phyloP scores from a whole-genome alignment of 2,888 invertebrate genomes.

The Synergus laeviventris region DNA sequence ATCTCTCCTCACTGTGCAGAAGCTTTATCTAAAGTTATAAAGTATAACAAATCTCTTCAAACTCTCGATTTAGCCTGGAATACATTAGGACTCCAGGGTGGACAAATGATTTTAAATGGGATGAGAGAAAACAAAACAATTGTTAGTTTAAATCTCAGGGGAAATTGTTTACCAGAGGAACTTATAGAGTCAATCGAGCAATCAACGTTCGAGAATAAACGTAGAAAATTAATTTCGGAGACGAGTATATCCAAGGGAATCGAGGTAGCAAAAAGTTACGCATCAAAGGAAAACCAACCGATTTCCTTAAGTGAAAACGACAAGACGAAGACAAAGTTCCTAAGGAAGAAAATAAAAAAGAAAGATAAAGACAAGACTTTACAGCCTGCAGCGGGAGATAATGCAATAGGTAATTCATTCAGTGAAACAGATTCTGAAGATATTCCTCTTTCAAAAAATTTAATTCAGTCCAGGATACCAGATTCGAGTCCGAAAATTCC shows the following conservation, averaged over 20 bases:
- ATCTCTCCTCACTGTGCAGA: conserved; percentile 68
- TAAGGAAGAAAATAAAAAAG: conserved; percentile 46
- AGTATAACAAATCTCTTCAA: conserved; percentile 67
- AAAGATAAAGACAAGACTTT: conserved; percentile 41
- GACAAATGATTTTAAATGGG: conserved; percentile 67
- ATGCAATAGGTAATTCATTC: conserved; percentile 34
- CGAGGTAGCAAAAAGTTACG: conserved; percentile 46
- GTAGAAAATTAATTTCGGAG: conserved; percentile 49
- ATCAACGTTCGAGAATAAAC: conserved; percentile 58
- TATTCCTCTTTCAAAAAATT: conserved; percentile 21
- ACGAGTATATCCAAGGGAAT: conserved; percentile 48
- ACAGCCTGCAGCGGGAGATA: conserved; percentile 45
- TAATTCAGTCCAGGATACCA: neutral
- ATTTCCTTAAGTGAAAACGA: conserved; percentile 49
- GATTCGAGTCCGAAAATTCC: neutral
- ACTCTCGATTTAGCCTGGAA: conserved; percentile 73
- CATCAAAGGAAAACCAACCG: conserved; percentile 41
- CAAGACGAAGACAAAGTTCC: conserved; percentile 35
- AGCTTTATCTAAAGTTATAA: conserved; percentile 65
- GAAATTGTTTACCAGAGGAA: conserved; percentile 73
- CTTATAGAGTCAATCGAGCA: conserved; percentile 67
- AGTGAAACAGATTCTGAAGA: conserved; percentile 44
- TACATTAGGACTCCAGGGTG: conserved; percentile 71
- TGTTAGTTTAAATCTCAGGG: conserved; percentile 66
- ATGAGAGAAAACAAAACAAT: conserved; percentile 66